Percentiles rank a stretch among this genome's conserved stretches.
These are phyloP conservation scores for Lacanobia oleracea DNA, from an alignment of 2,888 invertebrate species.

Conservation along the genomic window DNA sequence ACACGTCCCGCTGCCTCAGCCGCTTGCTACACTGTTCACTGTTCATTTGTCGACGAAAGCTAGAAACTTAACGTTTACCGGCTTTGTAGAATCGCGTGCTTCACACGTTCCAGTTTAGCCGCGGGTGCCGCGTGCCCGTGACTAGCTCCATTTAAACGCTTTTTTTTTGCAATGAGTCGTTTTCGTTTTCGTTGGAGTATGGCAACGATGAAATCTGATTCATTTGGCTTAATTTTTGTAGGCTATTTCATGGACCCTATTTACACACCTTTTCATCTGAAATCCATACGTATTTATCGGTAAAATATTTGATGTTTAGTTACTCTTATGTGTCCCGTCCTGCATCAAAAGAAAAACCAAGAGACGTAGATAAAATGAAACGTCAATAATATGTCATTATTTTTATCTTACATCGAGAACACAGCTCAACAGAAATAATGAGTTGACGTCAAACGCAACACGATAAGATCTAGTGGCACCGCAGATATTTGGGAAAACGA, in stretches of 20 bases:
- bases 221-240: constrained; percentile 3
- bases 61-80: constrained; percentile 63
- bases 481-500: constrained; percentile 43
- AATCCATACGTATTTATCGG: neutral
- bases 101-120: constrained; percentile 56
- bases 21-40: constrained; percentile 58
- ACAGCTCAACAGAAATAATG: constrained; percentile 42
- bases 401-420: constrained; percentile 37
- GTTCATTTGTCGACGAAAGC: constrained; percentile 67
- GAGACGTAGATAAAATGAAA: neutral
- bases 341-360: constrained; percentile 2
- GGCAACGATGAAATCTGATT: constrained; percentile 11
- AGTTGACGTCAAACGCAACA: constrained; percentile 38
- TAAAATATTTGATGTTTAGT: neutral
- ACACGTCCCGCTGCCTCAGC: constrained; percentile 66
- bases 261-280: neutral
- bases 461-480: constrained; percentile 43
- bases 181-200: constrained; percentile 15
- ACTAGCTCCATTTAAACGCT: constrained; percentile 30
- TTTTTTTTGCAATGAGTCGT: constrained; percentile 23
- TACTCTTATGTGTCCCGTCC: neutral
- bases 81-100: constrained; percentile 59
- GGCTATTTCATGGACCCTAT: neutral
- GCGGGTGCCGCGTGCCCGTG: constrained; percentile 13
- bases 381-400: constrained; percentile 31